Percentiles rank a stretch among this genome's conserved stretches.
These are phyloP conservation scores for Oncorhynchus mykiss DNA, from an alignment of 2,113 vertebrate genomes.

Conservation along the genomic window DNA sequence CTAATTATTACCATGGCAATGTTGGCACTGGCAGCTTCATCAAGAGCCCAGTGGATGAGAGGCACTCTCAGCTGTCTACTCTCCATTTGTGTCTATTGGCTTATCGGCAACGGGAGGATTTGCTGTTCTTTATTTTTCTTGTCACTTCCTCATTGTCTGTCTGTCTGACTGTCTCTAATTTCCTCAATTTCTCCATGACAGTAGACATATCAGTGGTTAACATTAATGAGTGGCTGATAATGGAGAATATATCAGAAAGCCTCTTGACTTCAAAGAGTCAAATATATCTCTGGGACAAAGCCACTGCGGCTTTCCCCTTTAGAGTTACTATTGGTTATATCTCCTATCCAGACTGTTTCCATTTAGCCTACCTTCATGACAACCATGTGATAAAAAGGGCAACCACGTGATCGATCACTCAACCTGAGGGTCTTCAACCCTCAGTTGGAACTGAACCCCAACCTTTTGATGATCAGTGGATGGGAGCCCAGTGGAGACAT, in stretches of 20 bases:
- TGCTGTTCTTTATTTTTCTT: neutral
- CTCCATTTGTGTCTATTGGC: neutral
- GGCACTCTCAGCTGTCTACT: slow-evolving; percentile 4
- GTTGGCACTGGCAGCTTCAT: slow-evolving; percentile 3
- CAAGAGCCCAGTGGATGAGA: slow-evolving; percentile 12
- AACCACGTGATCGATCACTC: slow-evolving; percentile 52
- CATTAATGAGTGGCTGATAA: slow-evolving; percentile 2
- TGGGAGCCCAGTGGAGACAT: slow-evolving; percentile 30
- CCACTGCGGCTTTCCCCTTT: slow-evolving; percentile 31
- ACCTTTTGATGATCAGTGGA: slow-evolving; percentile 33
- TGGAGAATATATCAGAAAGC: neutral
- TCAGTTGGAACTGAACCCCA: slow-evolving; percentile 50
- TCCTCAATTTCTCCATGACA: neutral
- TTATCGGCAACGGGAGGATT: neutral
- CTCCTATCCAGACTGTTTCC: slow-evolving; percentile 51
- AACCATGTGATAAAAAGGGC: slow-evolving; percentile 58
- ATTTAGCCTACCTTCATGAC: slow-evolving; percentile 55
- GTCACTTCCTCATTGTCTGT: neutral
- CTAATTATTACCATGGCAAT: slow-evolving; percentile 27
- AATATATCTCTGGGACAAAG: slow-evolving; percentile 12
- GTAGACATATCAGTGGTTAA: neutral
- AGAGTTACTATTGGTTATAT: slow-evolving; percentile 34
- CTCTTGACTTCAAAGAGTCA: neutral
- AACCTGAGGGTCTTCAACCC: slow-evolving; percentile 57
- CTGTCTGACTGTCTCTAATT: neutral